Evolutionary conservation across 2,888 invertebrate genomes (phyloP).

Genomic region (Andrena chrysosceles): DNA sequence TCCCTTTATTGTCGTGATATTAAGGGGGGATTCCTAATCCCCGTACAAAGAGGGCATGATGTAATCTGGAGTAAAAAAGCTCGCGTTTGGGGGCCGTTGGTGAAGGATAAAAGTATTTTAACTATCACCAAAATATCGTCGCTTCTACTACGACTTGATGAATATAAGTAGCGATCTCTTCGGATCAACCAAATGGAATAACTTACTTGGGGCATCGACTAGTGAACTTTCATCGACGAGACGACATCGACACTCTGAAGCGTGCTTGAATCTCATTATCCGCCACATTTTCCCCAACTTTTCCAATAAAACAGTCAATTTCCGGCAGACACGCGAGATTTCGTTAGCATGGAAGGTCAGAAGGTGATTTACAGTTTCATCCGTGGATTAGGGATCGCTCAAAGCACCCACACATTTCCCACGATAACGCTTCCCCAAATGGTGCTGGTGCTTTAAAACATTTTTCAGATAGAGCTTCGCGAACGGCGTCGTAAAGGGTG

Average conservation of each 20-base stretch:
- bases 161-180: slow-evolving; percentile 35
- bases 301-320: background rate
- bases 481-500: slow-evolving; percentile 14
- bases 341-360: background rate
- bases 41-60: slow-evolving; percentile 28
- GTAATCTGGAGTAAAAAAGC: slow-evolving; percentile 24
- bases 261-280: slow-evolving; percentile 31
- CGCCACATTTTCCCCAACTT: slow-evolving; percentile 19
- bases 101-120: slow-evolving; percentile 38
- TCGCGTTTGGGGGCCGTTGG: slow-evolving; percentile 21
- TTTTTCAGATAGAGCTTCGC: slow-evolving; percentile 8
- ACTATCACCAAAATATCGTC: slow-evolving; percentile 18
- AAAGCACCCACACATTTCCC: background rate
- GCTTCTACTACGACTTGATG: slow-evolving; percentile 19
- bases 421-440: background rate
- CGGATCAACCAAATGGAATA: slow-evolving; percentile 50
- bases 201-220: slow-evolving; percentile 28
- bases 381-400: background rate
- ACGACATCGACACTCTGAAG: background rate
- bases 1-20: slow-evolving; percentile 45
- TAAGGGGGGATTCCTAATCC: slow-evolving; percentile 33
- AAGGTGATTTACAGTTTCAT: slow-evolving; percentile 20
- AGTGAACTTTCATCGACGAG: background rate
- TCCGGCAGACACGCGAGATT: background rate
- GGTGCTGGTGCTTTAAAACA: slow-evolving; percentile 4